Conservation (phyloP, 2,888 invertebrate species). For the Buathra laborator region DNA sequence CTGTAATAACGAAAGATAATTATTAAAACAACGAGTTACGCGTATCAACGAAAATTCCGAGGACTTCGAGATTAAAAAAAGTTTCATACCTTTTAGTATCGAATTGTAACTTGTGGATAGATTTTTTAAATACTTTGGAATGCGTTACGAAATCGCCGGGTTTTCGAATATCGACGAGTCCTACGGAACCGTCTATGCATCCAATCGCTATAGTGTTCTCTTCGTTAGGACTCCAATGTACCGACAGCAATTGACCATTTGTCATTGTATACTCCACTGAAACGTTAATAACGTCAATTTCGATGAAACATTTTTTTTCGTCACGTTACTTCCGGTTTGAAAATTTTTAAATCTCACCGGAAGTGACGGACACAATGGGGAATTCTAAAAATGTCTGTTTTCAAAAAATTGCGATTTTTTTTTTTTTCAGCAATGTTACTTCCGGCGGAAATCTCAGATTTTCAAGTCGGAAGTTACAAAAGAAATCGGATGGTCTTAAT, state of each 20-base stretch:
- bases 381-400: too few species aligned
- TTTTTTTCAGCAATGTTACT: too few species aligned
- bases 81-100: conserved; percentile 78
- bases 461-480: too few species aligned
- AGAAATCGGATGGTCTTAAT: too few species aligned
- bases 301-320: too few species aligned
- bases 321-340: too few species aligned
- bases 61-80: not conserved
- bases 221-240: conserved; percentile 84
- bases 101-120: conserved; percentile 84
- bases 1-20: conserved; percentile 68
- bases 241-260: conserved; percentile 83
- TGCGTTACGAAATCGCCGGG: conserved; percentile 81
- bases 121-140: conserved; percentile 79
- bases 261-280: conserved; percentile 84
- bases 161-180: conserved; percentile 86
- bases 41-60: not conserved
- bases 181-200: conserved; percentile 86
- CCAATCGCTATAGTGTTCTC: conserved; percentile 86
- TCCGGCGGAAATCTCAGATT: too few species aligned
- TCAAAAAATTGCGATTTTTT: too few species aligned
- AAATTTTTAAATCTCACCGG: too few species aligned
- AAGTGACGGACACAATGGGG: too few species aligned
- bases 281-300: conserved; percentile 70
- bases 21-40: not conserved